Percentiles rank a stretch among this genome's conserved stretches.
Evolutionary conservation across 2,113 vertebrate genomes (phyloP).

Genomic region (Apus apus): DNA sequence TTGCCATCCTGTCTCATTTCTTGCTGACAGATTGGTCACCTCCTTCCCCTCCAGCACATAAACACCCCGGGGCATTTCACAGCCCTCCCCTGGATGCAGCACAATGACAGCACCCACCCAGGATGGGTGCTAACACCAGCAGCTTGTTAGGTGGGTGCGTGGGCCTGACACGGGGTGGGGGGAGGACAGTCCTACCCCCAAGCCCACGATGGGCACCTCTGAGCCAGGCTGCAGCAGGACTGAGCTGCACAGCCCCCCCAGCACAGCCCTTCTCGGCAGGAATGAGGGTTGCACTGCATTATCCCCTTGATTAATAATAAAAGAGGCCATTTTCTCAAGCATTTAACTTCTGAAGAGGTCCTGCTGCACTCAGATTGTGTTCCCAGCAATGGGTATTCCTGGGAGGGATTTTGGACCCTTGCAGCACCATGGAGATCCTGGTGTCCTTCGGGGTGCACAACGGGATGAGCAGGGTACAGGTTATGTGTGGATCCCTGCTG

Average conservation of each 20-base stretch:
- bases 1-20: not conserved
- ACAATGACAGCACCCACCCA: not conserved
- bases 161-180: accelerated
- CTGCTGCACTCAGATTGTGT: slow-evolving; percentile 35
- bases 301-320: slow-evolving; percentile 60
- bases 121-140: not conserved
- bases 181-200: not conserved
- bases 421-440: accelerated
- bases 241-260: not conserved
- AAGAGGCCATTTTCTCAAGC: slow-evolving; percentile 61
- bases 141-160: not conserved
- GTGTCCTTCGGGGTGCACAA: not conserved
- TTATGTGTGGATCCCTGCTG: accelerated
- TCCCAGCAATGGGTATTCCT: not conserved
- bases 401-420: not conserved
- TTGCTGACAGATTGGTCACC: not conserved
- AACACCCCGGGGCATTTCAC: not conserved
- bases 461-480: not conserved
- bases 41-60: not conserved
- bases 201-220: accelerated
- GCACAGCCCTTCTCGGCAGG: accelerated
- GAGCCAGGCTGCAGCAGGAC: not conserved
- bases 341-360: slow-evolving; percentile 64
- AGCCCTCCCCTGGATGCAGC: not conserved
- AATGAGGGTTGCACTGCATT: not conserved